A percentile compares a stretch with the other conserved stretches of the same genome.
Conservation (phyloP, 2,888 invertebrate species). For the Petrophora chlorosata region DNA sequence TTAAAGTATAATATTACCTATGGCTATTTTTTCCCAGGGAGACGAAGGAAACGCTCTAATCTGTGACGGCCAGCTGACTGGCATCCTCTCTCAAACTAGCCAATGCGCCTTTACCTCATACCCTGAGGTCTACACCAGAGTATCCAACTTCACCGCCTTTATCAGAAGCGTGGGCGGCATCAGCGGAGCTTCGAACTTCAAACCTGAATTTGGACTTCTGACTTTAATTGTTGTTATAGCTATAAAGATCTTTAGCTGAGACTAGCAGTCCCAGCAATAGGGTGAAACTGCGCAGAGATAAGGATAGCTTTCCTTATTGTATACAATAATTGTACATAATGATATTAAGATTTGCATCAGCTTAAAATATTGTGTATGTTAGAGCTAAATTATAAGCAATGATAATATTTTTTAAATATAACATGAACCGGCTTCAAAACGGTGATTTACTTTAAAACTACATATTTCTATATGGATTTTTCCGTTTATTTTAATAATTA, state of each 20-base stretch:
- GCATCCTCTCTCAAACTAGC: constrained; percentile 48
- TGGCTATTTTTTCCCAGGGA: constrained; percentile 51
- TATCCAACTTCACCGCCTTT: constrained; percentile 57
- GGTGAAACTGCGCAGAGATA: too few relatives aligned
- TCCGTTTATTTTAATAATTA: too few relatives aligned
- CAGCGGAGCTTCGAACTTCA: constrained; percentile 44
- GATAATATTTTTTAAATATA: too few relatives aligned
- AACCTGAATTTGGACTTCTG: constrained; percentile 43
- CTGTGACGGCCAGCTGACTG: constrained; percentile 52
- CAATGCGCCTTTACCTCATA: constrained; percentile 37
- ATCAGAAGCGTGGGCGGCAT: constrained; percentile 49
- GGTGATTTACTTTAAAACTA: too few relatives aligned
- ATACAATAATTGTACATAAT: too few relatives aligned
- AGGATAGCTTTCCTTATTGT: too few relatives aligned
- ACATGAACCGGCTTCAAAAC: too few relatives aligned
- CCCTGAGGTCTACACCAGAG: constrained; percentile 60
- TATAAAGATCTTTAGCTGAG: constrained; percentile 39
- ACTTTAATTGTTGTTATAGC: constrained; percentile 40
- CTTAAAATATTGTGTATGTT: too few relatives aligned
- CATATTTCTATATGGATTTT: too few relatives aligned
- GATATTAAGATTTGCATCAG: too few relatives aligned
- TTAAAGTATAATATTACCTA: constrained; percentile 13
- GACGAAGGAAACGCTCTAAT: constrained; percentile 55
- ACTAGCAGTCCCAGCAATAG: too few relatives aligned
- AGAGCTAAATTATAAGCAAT: too few relatives aligned